Base-by-base conservation (phyloP, 2,888 invertebrate genomes). In the Ormyrus rosae region DNA sequence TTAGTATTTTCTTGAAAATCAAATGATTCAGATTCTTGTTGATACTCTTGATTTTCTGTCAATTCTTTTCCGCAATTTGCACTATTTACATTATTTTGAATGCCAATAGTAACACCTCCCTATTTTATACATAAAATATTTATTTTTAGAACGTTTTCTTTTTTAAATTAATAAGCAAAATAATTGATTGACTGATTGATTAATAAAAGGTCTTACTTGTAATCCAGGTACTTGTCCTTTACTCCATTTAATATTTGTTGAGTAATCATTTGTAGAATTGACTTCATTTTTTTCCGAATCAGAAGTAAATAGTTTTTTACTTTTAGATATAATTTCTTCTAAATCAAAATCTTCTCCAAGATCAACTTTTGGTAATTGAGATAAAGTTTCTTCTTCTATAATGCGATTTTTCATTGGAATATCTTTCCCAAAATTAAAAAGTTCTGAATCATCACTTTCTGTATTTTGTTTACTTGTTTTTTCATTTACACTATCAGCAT, bases 291-390 rank as follows among this genome's bases (percentile, higher is more conserved):
- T 34, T 34, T 34, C 34, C 34, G 51, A n/a, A 78, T 61, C 61
- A 11, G 48, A 51, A 56, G 0, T 45, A 45, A 56, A 50, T 13
- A 48, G 19, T 13, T 51, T 80, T 64, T 81, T 58, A 10, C 8
- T 67, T 58, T 58, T 73, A 2, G 50, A 69, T 5, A 81, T 9
- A 55, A 81, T 80, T 58, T 81, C 84, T 71, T 84, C 72, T n/a
- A 82, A 82, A 53, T 83, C 82, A 77, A 90, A 90, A 85, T 89
- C 90, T 58, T 89, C 88, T 4, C 90, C 90, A 19, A 90, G 83
- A 84, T 90, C 86, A 56, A 90, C 88, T 8, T 85, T 48, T 56
- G 90, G 90, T 51, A 90, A 81, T 79, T 90, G 89, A 71, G 86
- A 87, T 5, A 86, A 72, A 6, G 81, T 83, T 83, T 88, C 87